Evolutionary conservation across 2,113 vertebrate species (phyloP).

Genomic region (Istiophorus platypterus): DNA sequence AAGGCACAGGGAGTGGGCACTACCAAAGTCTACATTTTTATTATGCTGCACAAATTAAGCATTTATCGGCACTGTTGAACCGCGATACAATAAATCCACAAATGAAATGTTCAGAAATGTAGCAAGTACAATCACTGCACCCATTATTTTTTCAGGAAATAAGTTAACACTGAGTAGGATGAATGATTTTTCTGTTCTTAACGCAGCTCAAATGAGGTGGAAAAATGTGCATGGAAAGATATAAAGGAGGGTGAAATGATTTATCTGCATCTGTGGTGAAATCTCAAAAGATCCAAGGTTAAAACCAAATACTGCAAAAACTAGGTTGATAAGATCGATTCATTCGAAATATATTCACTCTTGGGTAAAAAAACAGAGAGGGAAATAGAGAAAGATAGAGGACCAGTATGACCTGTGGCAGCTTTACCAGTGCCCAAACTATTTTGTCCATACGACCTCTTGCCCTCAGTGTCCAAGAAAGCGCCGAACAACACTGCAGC

Average conservation of each 20-base stretch:
- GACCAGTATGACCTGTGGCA: background rate
- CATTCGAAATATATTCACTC: background rate
- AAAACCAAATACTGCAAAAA: too few species aligned
- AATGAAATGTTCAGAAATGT: background rate
- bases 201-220: background rate
- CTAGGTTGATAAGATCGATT: background rate
- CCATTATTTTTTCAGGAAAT: too few species aligned
- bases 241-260: background rate
- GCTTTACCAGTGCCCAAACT: background rate
- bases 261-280: background rate
- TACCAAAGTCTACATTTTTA: background rate
- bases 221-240: too few species aligned
- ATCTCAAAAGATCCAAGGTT: background rate
- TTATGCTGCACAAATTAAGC: background rate
- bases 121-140: too few species aligned
- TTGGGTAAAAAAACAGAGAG: background rate
- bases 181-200: background rate
- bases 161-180: background rate
- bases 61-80: background rate
- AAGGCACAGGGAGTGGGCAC: too few species aligned
- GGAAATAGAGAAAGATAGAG: background rate
- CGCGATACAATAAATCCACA: background rate
- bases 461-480: conserved; percentile 13
- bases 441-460: conserved; percentile 11
- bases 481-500: conserved; percentile 24